Base-by-base conservation (phyloP, 2,113 vertebrate species). In the Anolis carolinensis region DNA sequence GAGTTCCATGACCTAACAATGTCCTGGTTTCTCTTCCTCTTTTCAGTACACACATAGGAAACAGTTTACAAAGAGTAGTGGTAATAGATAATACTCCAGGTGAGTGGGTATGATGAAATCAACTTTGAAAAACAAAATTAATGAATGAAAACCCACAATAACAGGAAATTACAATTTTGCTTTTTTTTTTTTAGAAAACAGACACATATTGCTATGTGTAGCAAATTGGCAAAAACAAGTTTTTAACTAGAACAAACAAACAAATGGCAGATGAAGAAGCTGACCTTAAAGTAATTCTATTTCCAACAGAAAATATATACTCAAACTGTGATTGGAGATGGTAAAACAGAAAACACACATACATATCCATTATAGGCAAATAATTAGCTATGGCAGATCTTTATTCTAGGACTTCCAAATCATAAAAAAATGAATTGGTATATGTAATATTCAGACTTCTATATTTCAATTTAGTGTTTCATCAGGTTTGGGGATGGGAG, bases 211-310 rank as follows among this genome's bases (percentile, higher is more conserved):
- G 32, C 11, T 83, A 25, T 83, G 55, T 73, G 65, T 65, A 48
- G 32, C 7, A 71, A n/a, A 21, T 39, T 55, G 44, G 27, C 55
- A 62, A 75, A 27, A 8, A 25, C 39, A 39, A 67, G 23, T 44
- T 36, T 32, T 68, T 75, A n/a, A 23, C 74, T 27, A 85, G 25
- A 21, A n/a, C 4, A 63, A 25, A 8, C 55, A 73, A 36, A 81
- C 52, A 81, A 75, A 74, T 81, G 55, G 14, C 52, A 73, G 71
- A 73, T 25, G 84, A 50, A 74, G 50, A 74, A 65, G n/a, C 63
- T 44, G 36, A 73, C 23, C 16, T 80, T 62, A 48, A 86, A 86
- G 52, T 72, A 32, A 55, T 50, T n/a, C 44, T 36, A 74, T 50
- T 14, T 73, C 32, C 78, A 81, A 72, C 48, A 70, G 63, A 52